Conservation (phyloP, 1,140 invertebrate genomes). For the Lithobius niger region DNA sequence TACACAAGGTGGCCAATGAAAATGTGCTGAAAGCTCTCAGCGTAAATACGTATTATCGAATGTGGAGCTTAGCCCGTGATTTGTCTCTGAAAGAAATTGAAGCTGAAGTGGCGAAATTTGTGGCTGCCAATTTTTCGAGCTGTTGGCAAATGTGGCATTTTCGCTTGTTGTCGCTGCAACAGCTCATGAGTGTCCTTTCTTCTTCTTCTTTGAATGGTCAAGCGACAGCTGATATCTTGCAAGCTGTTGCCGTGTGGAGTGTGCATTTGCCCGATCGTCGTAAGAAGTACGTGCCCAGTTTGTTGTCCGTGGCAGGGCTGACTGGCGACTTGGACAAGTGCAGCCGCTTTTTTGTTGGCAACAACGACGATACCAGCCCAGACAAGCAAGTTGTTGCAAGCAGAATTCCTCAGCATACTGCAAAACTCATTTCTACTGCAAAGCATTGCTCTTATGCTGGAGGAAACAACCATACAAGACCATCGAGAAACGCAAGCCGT, state of each 20-base stretch:
- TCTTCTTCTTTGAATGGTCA: neutral
- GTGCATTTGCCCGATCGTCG: neutral
- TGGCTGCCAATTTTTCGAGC: neutral
- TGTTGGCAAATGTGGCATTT: neutral
- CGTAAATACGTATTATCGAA: neutral
- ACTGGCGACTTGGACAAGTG: too few relatives aligned
- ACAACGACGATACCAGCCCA: neutral
- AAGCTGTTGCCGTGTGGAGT: neutral
- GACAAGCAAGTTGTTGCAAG: neutral
- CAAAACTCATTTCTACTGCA: neutral
- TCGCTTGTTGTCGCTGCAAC: neutral
- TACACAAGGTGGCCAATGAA: neutral
- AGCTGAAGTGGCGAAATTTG: neutral
- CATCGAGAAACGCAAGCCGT: neutral
- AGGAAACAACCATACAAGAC: neutral
- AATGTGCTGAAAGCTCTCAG: neutral
- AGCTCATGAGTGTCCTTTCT: neutral
- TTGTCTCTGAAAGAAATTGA: neutral
- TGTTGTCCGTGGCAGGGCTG: neutral
- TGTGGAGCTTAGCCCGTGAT: neutral
- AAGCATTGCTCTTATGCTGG: neutral
- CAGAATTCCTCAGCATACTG: neutral
- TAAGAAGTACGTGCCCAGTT: neutral
- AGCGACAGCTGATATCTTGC: neutral
- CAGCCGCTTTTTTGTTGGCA: too few relatives aligned